Evolutionary conservation across 2,113 vertebrate species (phyloP).

Genomic region (Anser brachyrhynchus): DNA sequence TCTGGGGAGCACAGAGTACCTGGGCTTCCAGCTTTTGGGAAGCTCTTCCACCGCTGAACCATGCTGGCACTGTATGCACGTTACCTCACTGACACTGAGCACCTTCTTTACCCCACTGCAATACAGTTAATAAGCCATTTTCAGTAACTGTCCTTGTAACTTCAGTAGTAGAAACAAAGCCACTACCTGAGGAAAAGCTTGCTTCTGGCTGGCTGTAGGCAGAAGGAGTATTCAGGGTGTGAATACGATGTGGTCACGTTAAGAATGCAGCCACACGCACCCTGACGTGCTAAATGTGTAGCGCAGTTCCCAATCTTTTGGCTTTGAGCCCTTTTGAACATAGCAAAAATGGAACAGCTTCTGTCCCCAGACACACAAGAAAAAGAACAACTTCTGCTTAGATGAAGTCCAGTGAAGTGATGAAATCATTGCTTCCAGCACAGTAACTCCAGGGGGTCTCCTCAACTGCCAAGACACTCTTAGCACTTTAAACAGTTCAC

Average conservation of each 20-base stretch:
- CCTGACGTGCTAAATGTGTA: not conserved
- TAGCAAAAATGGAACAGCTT: not conserved
- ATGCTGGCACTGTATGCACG: accelerated
- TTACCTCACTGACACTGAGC: not conserved
- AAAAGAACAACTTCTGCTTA: not conserved
- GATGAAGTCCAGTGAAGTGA: not conserved
- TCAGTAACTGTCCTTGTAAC: not conserved
- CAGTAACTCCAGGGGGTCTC: not conserved
- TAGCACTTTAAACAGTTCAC: conserved; percentile 14
- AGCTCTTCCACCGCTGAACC: not conserved
- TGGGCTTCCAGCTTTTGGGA: not conserved
- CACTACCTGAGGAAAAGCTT: not conserved
- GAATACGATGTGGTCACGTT: not conserved
- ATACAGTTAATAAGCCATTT: not conserved
- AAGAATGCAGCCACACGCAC: not conserved
- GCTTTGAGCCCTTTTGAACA: not conserved
- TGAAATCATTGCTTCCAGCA: not conserved
- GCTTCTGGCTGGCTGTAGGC: not conserved
- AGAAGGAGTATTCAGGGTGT: not conserved
- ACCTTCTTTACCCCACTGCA: not conserved
- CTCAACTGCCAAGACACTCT: not conserved
- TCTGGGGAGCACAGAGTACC: not conserved
- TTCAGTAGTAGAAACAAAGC: not conserved
- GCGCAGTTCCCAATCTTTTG: not conserved
- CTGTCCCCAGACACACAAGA: not conserved